phyloP scores from a whole-genome alignment of 2,888 invertebrate genomes.

The Lampropteryx suffumata region DNA sequence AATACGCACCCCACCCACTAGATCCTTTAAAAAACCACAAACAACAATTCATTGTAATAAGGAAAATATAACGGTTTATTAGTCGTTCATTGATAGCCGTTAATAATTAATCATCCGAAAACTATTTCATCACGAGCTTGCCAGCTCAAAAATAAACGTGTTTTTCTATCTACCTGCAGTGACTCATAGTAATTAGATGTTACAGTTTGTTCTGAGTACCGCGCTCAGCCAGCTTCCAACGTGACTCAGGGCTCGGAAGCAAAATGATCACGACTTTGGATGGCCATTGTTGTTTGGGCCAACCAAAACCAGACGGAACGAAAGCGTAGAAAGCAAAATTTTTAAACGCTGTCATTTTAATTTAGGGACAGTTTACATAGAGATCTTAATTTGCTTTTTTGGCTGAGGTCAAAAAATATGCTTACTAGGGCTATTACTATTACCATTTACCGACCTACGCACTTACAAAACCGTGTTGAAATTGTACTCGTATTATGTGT shows the following conservation, averaged over 20 bases:
- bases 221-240: constrained; percentile 43
- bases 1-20: no score
- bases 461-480: no score
- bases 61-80: constrained; percentile 16
- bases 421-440: no score
- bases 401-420: no score
- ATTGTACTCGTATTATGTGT: no score
- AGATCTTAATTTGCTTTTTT: no score
- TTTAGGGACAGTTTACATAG: no score
- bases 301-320: no score
- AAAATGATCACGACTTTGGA: constrained; percentile 49
- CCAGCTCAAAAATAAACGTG: constrained; percentile 25
- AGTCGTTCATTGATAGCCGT: constrained; percentile 21
- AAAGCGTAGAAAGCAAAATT: no score
- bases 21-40: not conserved
- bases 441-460: no score
- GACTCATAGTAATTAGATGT: constrained; percentile 55
- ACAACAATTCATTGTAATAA: constrained; percentile 11
- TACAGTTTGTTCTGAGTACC: constrained; percentile 52
- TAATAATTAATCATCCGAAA: constrained; percentile 14
- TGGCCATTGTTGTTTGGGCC: constrained; percentile 49
- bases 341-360: no score
- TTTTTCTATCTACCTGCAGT: constrained; percentile 39
- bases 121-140: constrained; percentile 22
- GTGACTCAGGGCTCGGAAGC: constrained; percentile 65